Evolutionary conservation across 1,140 invertebrate species (phyloP), one percentile per base, ranked within the genome.

Genomic region (Cydia fagiglandana): DNA sequence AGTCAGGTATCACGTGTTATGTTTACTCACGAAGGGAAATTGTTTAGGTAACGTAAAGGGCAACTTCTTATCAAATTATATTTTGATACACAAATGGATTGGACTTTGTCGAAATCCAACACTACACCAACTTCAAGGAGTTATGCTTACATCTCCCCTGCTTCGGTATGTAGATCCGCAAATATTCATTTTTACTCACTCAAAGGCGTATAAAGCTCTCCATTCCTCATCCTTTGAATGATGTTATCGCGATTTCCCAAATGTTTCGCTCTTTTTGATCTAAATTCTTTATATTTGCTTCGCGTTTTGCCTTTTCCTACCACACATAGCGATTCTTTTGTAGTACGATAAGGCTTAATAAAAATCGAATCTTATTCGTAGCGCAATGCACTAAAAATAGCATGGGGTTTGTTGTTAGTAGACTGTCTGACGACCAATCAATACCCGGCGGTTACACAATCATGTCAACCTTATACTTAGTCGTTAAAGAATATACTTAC

Each of bases 261-360:
- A 91, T 88, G 83, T 89, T 91, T 87, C 85, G 84, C 87, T 88
- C 86, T 88, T 88, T 86, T 85, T 85, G 87, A 88, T 91, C 85
- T 85, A 88, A 88, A 88, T 85, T 87, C 84, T 84, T 88, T 86
- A 87, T 86, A 88, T 88, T 89, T 86, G 82, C 83, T 84, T 84
- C 81, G 75, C 77, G 73, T 77, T 84, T 84, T 77, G 83, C 83
- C 82, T 85, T 86, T 86, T 84, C 80, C 82, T 79, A 84, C 83
- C 81, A 83, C 83, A 88, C 84, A 90, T 87, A 84, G 84, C 84
- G 79, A 86, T 89, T 88, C 87, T 86, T 88, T 89, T 90, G 86
- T 87, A 75, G 83, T 17, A 70, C 80, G 84, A 87, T 87, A 85
- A 87, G 81, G 78, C 75, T 83, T 81, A 75, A 73, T 79, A 83